Conservation (phyloP, 2,113 vertebrate genomes). For the Phaethon lepturus region DNA sequence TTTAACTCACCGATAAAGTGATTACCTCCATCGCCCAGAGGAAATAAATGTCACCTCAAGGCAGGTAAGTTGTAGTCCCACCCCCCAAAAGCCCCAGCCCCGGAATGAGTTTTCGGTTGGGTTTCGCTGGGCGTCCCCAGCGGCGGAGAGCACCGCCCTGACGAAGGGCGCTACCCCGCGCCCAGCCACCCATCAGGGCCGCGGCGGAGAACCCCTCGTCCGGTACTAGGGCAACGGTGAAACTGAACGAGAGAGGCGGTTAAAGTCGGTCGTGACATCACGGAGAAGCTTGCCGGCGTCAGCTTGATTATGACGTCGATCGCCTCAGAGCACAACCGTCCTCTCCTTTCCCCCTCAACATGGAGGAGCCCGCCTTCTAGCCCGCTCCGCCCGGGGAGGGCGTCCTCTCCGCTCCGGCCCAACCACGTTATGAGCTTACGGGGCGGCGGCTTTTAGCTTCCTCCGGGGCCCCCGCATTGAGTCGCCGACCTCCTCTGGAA, state of each 20-base stretch:
- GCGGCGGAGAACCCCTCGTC: not conserved
- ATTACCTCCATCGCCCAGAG: not conserved
- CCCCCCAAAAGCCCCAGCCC: not conserved
- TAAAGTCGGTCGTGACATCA: not conserved
- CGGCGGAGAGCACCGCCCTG: not conserved
- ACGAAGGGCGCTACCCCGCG: not conserved
- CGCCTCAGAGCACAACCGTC: not conserved
- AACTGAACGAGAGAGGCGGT: not conserved
- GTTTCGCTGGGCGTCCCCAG: not conserved
- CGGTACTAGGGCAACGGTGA: not conserved
- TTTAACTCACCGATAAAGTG: not conserved
- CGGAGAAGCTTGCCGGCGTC: not conserved
- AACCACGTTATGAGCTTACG: not conserved
- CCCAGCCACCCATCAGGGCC: not conserved
- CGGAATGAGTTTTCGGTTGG: no score
- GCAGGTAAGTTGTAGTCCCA: not conserved
- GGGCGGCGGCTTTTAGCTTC: slow-evolving; percentile 19
- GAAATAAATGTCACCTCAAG: accelerated
- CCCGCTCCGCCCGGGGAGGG: slow-evolving; percentile 11
- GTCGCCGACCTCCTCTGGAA: not conserved
- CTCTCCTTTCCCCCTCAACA: not conserved
- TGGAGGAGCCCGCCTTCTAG: slow-evolving; percentile 24
- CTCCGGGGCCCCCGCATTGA: not conserved
- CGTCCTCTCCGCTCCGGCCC: slow-evolving; percentile 22
- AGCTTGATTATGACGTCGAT: not conserved